These are phyloP conservation scores for Leptopilina drosophilae DNA, from an alignment of 2,888 invertebrate species.

Conservation along the genomic window DNA sequence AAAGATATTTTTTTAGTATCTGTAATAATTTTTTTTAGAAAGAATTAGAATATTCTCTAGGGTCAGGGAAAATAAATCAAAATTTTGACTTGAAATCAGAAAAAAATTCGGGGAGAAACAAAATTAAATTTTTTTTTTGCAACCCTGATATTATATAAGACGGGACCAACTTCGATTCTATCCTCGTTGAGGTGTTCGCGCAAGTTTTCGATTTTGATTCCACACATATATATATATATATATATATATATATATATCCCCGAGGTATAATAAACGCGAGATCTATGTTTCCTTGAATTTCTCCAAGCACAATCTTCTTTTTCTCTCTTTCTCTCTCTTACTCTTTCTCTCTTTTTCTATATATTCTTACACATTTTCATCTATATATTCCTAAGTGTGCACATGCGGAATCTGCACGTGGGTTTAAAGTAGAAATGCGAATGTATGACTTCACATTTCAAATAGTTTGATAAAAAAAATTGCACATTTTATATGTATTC, in stretches of 20 bases:
- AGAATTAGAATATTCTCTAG: too few species aligned
- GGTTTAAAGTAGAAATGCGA: constrained; percentile 6
- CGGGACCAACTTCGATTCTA: not conserved
- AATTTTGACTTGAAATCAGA: too few species aligned
- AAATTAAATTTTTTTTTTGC: too few species aligned
- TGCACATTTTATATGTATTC: not conserved
- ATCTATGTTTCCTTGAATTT: constrained; percentile 24
- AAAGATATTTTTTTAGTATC: too few species aligned
- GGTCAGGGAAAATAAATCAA: too few species aligned
- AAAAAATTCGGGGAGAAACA: too few species aligned
- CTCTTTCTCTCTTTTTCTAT: too few species aligned
- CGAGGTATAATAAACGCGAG: constrained; percentile 47
- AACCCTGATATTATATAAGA: too few species aligned
- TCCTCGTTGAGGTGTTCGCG: not conserved
- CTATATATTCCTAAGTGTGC: not conserved
- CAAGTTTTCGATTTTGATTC: constrained; percentile 55
- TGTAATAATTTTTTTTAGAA: too few species aligned
- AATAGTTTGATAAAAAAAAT: not conserved
- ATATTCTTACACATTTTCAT: not conserved
- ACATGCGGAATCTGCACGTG: not conserved
- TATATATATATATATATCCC: constrained; percentile 43
- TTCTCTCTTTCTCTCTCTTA: too few species aligned
- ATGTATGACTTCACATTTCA: constrained; percentile 23
- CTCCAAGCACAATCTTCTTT: constrained; percentile 13
- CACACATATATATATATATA: constrained; percentile 10